Conservation (phyloP, 2,888 invertebrate species). For the Polydrusus cervinus region DNA sequence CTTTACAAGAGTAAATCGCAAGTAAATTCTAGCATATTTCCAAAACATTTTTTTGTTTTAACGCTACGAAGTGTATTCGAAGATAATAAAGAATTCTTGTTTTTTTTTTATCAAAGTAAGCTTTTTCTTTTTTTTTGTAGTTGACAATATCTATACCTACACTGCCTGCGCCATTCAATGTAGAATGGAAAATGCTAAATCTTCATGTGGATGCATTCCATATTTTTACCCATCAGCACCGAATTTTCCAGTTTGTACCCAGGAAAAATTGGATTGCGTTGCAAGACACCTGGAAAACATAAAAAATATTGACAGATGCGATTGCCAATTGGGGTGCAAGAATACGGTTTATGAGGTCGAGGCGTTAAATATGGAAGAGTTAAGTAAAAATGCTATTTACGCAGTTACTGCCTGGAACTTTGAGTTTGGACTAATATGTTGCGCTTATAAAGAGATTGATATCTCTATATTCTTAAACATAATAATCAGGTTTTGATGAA, state of each 20-base stretch:
- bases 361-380: conserved; percentile 79
- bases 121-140: conserved; percentile 36
- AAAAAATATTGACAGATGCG: conserved; percentile 76
- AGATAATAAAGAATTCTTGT: too few relatives aligned
- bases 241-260: conserved; percentile 74
- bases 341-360: conserved; percentile 86
- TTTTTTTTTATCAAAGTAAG: too few relatives aligned
- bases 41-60: too few relatives aligned
- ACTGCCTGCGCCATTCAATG: conserved; percentile 85
- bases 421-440: too few relatives aligned
- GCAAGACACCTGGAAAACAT: conserved; percentile 73
- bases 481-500: too few relatives aligned
- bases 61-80: too few relatives aligned
- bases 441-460: too few relatives aligned
- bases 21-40: too few relatives aligned
- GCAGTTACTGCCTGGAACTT: too few relatives aligned
- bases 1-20: too few relatives aligned
- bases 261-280: conserved; percentile 77
- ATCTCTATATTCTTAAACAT: too few relatives aligned
- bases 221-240: conserved; percentile 80
- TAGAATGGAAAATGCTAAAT: conserved; percentile 78
- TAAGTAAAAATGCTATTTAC: conserved; percentile 62
- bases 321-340: conserved; percentile 83
- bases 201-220: conserved; percentile 81
- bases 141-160: conserved; percentile 77